Evolutionary conservation across 2,797 vertebrate species (phyloP).

Genomic region (Eulemur mongoz): DNA sequence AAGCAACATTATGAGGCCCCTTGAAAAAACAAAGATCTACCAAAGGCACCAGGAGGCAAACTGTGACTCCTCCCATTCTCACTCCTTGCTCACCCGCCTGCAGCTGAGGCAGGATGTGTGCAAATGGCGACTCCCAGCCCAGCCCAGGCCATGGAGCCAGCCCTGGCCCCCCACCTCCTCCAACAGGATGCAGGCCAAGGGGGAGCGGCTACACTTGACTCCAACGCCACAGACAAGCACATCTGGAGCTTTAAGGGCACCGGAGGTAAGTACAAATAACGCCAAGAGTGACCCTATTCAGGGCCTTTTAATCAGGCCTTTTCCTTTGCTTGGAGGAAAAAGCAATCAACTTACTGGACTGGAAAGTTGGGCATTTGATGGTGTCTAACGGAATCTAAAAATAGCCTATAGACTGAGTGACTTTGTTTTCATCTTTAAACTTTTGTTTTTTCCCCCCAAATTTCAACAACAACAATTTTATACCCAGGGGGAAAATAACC

Average conservation of each 20-base stretch:
- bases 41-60: neutral
- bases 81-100: neutral
- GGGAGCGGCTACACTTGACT: neutral
- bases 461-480: slow-evolving; percentile 25
- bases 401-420: neutral
- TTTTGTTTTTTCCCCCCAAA: neutral
- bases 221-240: neutral
- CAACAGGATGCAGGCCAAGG: neutral
- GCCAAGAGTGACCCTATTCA: neutral
- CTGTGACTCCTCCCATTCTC: neutral
- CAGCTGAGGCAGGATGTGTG: neutral
- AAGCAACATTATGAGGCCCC: neutral
- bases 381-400: neutral
- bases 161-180: neutral
- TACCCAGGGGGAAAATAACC: neutral
- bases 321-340: neutral
- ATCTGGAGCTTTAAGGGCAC: neutral
- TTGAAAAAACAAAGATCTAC: neutral
- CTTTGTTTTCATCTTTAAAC: slow-evolving; percentile 10
- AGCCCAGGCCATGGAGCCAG: neutral
- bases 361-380: neutral
- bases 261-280: neutral
- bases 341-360: neutral
- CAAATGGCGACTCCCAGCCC: neutral
- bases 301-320: neutral